Evolutionary conservation across 2,797 vertebrate genomes (phyloP).

Genomic region (Prionace glauca): DNA sequence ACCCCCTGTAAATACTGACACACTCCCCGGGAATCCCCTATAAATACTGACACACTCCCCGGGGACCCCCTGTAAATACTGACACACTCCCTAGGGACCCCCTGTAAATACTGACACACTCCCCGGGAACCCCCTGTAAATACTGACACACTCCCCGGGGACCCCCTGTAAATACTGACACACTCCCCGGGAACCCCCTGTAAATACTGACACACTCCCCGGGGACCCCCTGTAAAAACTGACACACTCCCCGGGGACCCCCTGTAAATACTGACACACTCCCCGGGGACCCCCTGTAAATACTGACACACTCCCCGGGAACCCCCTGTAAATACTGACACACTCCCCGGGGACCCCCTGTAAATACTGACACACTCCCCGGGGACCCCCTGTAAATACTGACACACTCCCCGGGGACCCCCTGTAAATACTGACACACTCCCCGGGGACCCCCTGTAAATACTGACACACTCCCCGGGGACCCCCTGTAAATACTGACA

Average conservation of each 20-base stretch:
- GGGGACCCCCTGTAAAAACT: no score
- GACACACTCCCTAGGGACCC: background rate
- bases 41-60: background rate
- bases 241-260: background rate
- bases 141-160: background rate
- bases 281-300: background rate
- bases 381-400: background rate
- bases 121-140: background rate
- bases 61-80: background rate
- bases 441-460: background rate
- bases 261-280: no score
- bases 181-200: no score
- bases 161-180: no score
- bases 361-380: background rate
- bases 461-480: background rate
- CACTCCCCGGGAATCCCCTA: background rate
- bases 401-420: background rate
- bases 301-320: background rate
- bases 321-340: background rate
- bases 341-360: background rate
- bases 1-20: background rate
- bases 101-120: background rate
- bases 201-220: no score
- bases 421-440: background rate
- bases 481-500: background rate